Base-by-base conservation (phyloP, 2,797 vertebrate species). In the Malurus leucopterus region DNA sequence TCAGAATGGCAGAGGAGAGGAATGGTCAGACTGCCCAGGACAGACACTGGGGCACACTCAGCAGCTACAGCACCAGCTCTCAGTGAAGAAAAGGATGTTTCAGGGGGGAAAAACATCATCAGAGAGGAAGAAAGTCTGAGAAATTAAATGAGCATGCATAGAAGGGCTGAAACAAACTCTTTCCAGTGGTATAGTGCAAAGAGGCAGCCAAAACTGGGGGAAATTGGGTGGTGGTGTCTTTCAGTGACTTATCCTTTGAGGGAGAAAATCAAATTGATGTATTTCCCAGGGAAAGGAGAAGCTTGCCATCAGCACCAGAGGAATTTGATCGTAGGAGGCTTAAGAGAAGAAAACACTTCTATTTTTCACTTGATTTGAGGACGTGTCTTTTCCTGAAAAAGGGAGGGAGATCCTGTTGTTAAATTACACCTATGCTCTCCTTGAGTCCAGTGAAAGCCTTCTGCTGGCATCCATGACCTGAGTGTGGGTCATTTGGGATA, bases 221-320 rank as follows among this genome's bases (percentile, higher is more conserved):
- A 4, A 75, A 69, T 38, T 70, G 32, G 21, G 49, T 41, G 49
- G 55, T 22, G 4, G 27, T 69, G 27, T 49, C 24, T 55, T 93
- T 84, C 76, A 54, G 38, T 49, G 64, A 78, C n/a, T 78, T 89
- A 78, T 75, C 73, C 76, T 86, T 89, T 71, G 87, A 84, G 85
- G 29, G 23, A 86, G 57, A 81, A 93, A 84, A 92, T 73, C 57
- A 81, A 90, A 90, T 68, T 44, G 64, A 74, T 73, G 13, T 53
- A 84, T 68, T 82, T 46, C 79, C 84, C 68, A 73, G 70, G 65
- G 74, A 70, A 89, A 91, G 80, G 2, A 50, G 63, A 53, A 91
- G 46, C 85, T 63, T 59, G 63, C 16, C 70, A 63, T 30, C 49
- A 84, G 41, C 83, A 84, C 41, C 80, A 89, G 38, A 84, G 86